A percentile compares a stretch with the other conserved stretches of the same genome.
Evolutionary conservation across 2,797 vertebrate species (phyloP).

Genomic region (Gymnothorax reevesii): DNA sequence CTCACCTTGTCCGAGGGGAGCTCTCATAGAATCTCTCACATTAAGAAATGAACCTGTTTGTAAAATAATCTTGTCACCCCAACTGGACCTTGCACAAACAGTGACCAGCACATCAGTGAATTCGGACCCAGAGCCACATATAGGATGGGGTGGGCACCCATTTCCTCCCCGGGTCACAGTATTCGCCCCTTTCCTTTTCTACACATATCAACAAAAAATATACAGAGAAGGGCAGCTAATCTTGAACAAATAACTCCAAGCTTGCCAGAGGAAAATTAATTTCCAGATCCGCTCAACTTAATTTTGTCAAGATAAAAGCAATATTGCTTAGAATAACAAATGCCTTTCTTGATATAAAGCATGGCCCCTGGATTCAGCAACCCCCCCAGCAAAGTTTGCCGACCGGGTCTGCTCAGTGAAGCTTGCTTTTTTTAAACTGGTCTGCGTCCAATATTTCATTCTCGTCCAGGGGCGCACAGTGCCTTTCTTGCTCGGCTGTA

Average conservation of each 20-base stretch:
- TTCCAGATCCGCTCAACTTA: constrained; percentile 30
- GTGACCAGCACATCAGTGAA: constrained; percentile 3
- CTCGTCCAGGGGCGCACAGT: neutral
- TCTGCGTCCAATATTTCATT: constrained; percentile 31
- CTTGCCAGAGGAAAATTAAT: constrained; percentile 35
- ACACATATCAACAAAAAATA: constrained; percentile 37
- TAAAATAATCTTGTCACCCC: constrained; percentile 43
- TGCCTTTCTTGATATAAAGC: constrained; percentile 39
- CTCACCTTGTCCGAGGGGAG: constrained; percentile 62
- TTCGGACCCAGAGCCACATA: neutral
- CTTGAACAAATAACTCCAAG: constrained; percentile 39
- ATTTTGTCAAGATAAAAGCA: constrained; percentile 28
- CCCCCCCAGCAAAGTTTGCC: constrained; percentile 26
- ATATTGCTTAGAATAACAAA: constrained; percentile 32
- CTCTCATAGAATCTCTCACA: constrained; percentile 56
- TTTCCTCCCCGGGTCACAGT: constrained; percentile 45
- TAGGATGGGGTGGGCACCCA: constrained; percentile 41
- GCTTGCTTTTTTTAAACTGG: constrained; percentile 10
- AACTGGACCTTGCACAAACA: neutral
- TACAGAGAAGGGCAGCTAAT: constrained; percentile 32
- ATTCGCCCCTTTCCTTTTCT: constrained; percentile 22
- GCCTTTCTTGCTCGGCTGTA: too few species aligned
- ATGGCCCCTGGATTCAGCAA: constrained; percentile 33
- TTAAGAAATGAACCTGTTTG: constrained; percentile 55
- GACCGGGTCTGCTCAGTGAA: constrained; percentile 34